Evolutionary conservation across 2,797 vertebrate genomes (phyloP).

Genomic region (Allenopithecus nigroviridis): DNA sequence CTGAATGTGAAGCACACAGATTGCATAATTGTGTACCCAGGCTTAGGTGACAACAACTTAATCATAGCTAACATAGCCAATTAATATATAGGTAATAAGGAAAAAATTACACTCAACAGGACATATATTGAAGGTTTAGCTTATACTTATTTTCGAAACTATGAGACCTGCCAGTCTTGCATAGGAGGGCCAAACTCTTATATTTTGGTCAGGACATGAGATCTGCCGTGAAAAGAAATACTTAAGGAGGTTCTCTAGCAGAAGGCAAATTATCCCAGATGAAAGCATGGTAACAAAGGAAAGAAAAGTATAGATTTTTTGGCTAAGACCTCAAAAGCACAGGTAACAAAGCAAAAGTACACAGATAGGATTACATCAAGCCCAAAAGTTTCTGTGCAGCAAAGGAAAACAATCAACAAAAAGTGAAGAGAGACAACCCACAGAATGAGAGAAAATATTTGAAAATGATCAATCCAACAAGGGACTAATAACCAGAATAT

Average conservation of each 20-base stretch:
- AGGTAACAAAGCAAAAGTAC: neutral
- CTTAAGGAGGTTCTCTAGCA: neutral
- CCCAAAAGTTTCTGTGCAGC: neutral
- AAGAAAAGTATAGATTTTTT: neutral
- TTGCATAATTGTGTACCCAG: slow-evolving; percentile 47
- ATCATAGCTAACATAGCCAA: neutral
- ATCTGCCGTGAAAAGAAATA: neutral
- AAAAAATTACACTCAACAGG: slow-evolving; percentile 7
- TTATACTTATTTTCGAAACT: slow-evolving; percentile 28
- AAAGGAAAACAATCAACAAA: neutral
- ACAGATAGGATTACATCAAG: neutral
- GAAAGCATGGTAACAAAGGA: neutral
- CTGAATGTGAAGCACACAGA: slow-evolving; percentile 46
- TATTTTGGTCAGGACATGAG: neutral
- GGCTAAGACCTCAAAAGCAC: neutral
- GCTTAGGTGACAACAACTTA: slow-evolving; percentile 14
- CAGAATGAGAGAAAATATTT: neutral
- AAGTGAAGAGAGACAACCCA: neutral
- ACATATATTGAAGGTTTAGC: neutral
- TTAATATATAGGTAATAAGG: neutral
- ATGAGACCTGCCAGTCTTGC: neutral
- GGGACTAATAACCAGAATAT: neutral
- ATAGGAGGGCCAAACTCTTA: neutral
- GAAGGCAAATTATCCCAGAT: neutral
- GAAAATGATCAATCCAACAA: neutral